Percentiles rank a stretch among this genome's conserved stretches.
Evolutionary conservation across 1,140 invertebrate species (phyloP).

Genomic region (Belonocnema kinseyi): DNA sequence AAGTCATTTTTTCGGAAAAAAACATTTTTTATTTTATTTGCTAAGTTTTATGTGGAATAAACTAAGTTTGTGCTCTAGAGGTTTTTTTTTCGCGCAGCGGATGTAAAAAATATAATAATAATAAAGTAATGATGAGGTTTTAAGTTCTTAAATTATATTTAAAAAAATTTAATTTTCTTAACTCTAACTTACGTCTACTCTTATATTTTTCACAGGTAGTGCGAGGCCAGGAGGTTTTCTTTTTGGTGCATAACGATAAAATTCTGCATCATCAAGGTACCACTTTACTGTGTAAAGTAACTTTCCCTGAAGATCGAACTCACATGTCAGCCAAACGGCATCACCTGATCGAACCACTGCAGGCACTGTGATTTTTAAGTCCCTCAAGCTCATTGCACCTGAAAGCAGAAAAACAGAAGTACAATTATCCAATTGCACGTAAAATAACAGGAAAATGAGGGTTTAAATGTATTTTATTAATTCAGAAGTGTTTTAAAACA

Average conservation of each 20-base stretch:
- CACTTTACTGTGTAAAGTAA: constrained; percentile 89
- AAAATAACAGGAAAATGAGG: too few species aligned
- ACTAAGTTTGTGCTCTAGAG: too few species aligned
- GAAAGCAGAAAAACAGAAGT: constrained; percentile 45
- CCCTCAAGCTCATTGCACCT: constrained; percentile 81
- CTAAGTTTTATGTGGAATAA: too few species aligned
- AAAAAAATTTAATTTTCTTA: neutral
- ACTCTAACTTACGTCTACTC: constrained; percentile 82
- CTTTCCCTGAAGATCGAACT: constrained; percentile 86
- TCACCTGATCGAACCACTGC: constrained; percentile 83
- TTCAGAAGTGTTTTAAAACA: neutral
- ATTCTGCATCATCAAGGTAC: constrained; percentile 87
- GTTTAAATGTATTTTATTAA: too few species aligned
- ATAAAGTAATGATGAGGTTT: too few species aligned
- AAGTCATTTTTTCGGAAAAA: too few species aligned
- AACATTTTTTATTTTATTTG: too few species aligned
- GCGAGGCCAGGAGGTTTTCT: constrained; percentile 81
- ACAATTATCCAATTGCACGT: neutral
- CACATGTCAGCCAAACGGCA: constrained; percentile 83
- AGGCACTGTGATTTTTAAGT: constrained; percentile 85
- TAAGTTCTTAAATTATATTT: neutral
- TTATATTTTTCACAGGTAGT: constrained; percentile 81
- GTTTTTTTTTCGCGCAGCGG: too few species aligned
- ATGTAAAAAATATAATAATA: too few species aligned
- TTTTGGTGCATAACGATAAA: constrained; percentile 85